Base-by-base conservation (phyloP, 2,797 vertebrate genomes). In the Premnoplex brunnescens region DNA sequence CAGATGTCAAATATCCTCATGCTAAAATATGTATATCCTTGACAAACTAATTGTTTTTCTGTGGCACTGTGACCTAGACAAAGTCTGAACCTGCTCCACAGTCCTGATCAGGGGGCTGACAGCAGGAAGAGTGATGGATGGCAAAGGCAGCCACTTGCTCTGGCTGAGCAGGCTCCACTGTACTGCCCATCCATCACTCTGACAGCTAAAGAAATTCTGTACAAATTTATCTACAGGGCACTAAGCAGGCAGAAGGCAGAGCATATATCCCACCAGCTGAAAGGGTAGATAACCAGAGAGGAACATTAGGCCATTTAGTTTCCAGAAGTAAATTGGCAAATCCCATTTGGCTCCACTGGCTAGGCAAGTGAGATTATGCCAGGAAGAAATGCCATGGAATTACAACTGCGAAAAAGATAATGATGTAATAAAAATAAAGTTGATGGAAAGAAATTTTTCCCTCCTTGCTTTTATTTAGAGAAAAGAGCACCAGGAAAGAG, bases 121-220 rank as follows among this genome's bases (percentile, higher is more conserved):
- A 96, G 91, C 76, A 84, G 60, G 54, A 90, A 91, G 93, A 96
- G 94, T 97, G 97, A 98, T 97, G 94, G 97, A 98, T 97, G 88
- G 85, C 86, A 85, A 84, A 91, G 93, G 91, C 93, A 93, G 76
- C 85, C 90, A 76, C 91, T 94, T 91, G 74, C 93, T 97, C 85
- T 95, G 91, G 93, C 94, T 97, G 97, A 97, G 92, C 90, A 95
- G 94, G 94, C 84, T 95, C 88, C 84, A 39, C 94, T 52, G 68
- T 94, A 88, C 85, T 41, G 0, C 91, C 95, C 96, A 98, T 98
- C 97, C 96, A 98, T 98, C 98, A 98, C 82, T 20, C 71, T 97
- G 98, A 97, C 98, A 98, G 92, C 95, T 83, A 76, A 84, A 97
- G 93, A 95, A 97, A 97, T 91, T 89, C 96, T 72, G 66, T 23